Evolutionary conservation across 1,140 invertebrate species (phyloP), one percentile per base, ranked within the genome.

Genomic region (Sinonovacula constricta): DNA sequence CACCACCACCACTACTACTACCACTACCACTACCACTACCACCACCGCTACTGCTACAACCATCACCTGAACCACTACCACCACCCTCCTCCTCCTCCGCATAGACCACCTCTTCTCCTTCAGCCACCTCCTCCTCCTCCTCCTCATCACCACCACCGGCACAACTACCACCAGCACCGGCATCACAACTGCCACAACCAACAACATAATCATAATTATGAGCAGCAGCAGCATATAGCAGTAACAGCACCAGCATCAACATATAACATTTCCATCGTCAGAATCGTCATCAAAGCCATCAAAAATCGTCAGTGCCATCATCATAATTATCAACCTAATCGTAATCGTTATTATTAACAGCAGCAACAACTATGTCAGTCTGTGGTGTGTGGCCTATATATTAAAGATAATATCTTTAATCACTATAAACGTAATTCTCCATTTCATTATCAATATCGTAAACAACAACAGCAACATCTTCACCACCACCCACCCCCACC

Each of bases 1-100:
- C 34, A 75, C 10, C 4, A 66, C 60, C n/a, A 39, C 71, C 34
- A 67, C 62, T 30, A 24, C 71, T 22, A 66, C 28, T 45, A 31
- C 57, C 0, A 39, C 36, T 22, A 45, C 62, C 24, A 24, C 36
- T 28, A 68, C 53, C 31, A 71, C 53, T 24, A 66, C 0, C 31
- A 65, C 53, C 12, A 65, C 53, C 31, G 33, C 28, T 24, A 65
- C 3, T 34, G 65, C 3, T 22, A 72, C 57, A 5, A 65, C 34
- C 14, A 72, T 33, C 15, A 72, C 22, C 15, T 30, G 14, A 15
- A 72, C 34, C 5, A 72, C 34, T 14, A 65, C 34, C 0, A 66
- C 34, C 14, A 72, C 34, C 14, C 65, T 33, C 24, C 24, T 33
- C 30, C 31, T 33, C 24, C 10, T 33, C 28, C 54, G 7, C 12